These are phyloP conservation scores for Andrena haemorrhoa DNA, from an alignment of 2,888 invertebrate species.

Conservation along the genomic window DNA sequence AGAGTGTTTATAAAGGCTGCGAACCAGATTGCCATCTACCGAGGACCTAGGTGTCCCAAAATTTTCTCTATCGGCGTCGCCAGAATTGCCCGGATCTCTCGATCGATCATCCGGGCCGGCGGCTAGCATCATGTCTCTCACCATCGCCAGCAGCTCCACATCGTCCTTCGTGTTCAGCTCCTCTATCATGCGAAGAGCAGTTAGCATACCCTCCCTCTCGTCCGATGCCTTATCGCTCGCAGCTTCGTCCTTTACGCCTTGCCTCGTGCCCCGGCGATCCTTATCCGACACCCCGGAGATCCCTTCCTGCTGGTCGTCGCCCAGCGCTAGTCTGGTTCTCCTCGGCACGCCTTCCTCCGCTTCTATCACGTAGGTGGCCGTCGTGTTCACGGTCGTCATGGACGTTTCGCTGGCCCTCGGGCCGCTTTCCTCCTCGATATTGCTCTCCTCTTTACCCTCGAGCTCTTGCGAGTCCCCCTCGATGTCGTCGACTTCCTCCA, in stretches of 20 bases:
- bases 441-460: no score
- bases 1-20: slow-evolving; percentile 5
- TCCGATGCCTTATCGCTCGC: neutral
- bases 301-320: slow-evolving; percentile 1
- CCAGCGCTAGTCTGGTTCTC: neutral
- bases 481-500: neutral
- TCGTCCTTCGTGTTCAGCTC: slow-evolving; percentile 40
- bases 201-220: slow-evolving; percentile 22
- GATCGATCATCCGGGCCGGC: neutral
- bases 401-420: slow-evolving; percentile 38
- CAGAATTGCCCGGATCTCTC: slow-evolving; percentile 1
- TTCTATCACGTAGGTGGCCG: slow-evolving; percentile 62
- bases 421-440: neutral
- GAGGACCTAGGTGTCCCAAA: slow-evolving; percentile 33
- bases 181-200: slow-evolving; percentile 25
- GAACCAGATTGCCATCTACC: neutral
- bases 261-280: neutral
- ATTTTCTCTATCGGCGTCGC: slow-evolving; percentile 2
- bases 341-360: neutral
- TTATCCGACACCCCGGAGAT: neutral
- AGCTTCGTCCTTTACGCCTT: neutral
- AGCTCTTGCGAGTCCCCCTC: neutral
- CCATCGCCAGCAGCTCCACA: slow-evolving; percentile 40
- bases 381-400: slow-evolving; percentile 52
- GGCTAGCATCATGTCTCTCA: slow-evolving; percentile 39